Conservation (phyloP, 1,140 invertebrate species). For the Atta texana region DNA sequence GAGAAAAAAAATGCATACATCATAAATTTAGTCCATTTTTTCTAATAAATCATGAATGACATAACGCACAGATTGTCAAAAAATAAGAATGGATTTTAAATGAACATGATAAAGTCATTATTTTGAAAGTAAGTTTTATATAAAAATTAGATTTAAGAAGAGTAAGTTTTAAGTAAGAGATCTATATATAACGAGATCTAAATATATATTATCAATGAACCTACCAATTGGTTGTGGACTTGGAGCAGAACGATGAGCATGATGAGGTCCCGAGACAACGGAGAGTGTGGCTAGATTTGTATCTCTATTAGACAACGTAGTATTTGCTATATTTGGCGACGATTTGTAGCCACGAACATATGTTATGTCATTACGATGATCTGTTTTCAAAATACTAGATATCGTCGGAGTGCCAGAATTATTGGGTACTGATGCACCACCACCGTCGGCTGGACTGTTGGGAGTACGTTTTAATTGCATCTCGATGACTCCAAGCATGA, state of each 20-base stretch:
- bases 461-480: slow-evolving; percentile 89
- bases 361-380: slow-evolving; percentile 86
- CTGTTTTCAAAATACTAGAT: slow-evolving; percentile 89
- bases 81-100: slow-evolving; percentile 5
- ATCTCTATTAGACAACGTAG: slow-evolving; percentile 85
- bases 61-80: not conserved
- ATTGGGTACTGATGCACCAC: slow-evolving; percentile 78
- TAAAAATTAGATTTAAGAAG: too few relatives aligned
- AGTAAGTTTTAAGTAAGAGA: not conserved
- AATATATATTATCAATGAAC: slow-evolving; percentile 42
- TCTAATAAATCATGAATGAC: not conserved
- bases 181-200: not conserved
- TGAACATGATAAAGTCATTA: too few relatives aligned
- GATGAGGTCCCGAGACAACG: slow-evolving; percentile 87
- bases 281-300: slow-evolving; percentile 89
- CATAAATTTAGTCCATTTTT: not conserved
- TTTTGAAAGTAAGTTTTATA: too few relatives aligned
- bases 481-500: slow-evolving; percentile 92
- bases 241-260: slow-evolving; percentile 81
- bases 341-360: slow-evolving; percentile 87
- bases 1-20: not conserved
- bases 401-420: slow-evolving; percentile 88
- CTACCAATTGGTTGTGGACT: slow-evolving; percentile 84
- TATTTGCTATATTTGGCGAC: slow-evolving; percentile 78
- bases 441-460: slow-evolving; percentile 82